Base-by-base conservation (phyloP, 2,113 vertebrate genomes). In the Melanocharis versteri region DNA sequence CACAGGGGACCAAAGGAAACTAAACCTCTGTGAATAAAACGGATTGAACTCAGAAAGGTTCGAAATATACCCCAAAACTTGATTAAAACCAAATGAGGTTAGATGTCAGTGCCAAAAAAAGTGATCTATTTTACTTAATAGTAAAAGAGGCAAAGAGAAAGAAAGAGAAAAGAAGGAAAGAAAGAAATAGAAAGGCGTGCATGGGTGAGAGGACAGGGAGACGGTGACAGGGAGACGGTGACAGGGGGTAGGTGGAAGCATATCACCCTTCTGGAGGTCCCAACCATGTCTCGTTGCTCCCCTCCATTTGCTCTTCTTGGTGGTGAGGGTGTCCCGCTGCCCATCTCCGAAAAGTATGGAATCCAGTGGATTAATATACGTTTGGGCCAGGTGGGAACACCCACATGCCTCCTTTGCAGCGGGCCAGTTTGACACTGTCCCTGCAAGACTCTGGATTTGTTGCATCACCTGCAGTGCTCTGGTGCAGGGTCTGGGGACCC, bases 281-380 rank as follows among this genome's bases (percentile, higher is more conserved):
- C 47, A 61, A 35, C 7, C 7, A 28, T 10, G 8, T 83, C 16
- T 61, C 1, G 1, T 53, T 71, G 20, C 39, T 44, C 39, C 39
- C 21, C 33, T 83, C 47, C 57, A 37, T 53, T 33, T 53, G 39
- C 5, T 44, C 31, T 58, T 58, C 35, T 24, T 51, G 31, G 13
- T 51, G 37, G 20, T 70, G 45, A 70, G 31, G 37, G 13, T 51
- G 10, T 13, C 26, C 37, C 5, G 19, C 35, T 0, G 0, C 20
- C 15, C 13, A 15, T 42, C 1, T 3, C 26, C 3, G 0, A 30
- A 21, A 44, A 16, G 8, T 26, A 9, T 26, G 27, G 26, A 53
- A 31, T 61, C 33, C 33, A 71, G 31, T 31, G 45, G 31, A 24
- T 51, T 51, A 51, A 61, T 42, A 10, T 19, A 42, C 1, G 4